Evolutionary conservation across 2,113 vertebrate genomes (phyloP), one percentile per base, ranked within the genome.

Genomic region (Otolemur garnettii): DNA sequence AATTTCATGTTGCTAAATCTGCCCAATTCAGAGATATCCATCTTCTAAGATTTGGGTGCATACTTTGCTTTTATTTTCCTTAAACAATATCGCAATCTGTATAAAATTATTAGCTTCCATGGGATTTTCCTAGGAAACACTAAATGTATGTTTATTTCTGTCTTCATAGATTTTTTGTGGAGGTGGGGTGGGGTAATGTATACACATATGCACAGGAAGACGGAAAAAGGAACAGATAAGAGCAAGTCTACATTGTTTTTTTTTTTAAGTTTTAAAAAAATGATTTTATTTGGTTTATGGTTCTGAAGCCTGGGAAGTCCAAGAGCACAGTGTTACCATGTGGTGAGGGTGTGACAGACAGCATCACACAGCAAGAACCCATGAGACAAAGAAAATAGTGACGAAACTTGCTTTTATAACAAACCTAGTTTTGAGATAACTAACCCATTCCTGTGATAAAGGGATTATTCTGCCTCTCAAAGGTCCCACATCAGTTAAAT

Each of bases 1-100:
- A 81, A 79, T 53, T 50, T 69, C 64, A 26, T 45, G 33, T 89
- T 92, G 81, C 45, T 90, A 82, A 81, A 80, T 92, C 24, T 92
- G 9, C 26, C 17, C 1, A 55, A 14, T 90, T 92, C 81, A 26
- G 9, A 42, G 5, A 38, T 64, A 35, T 79, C 4, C 50, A 71
- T 38, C 38, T 91, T 69, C 18, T 57, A 68, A 81, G 45, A 35
- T 78, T 50, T 50, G 45, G 1, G 9, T 8, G 45, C 10, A 22
- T 4, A 21, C 15, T 71, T 94, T 30, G 45, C 80, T 80, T 94
- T 93, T 81, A 80, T 84, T 92, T 81, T 74, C 15, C 55, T 87
- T 64, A 55, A 42, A 74, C 55, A 35, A 35, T 89, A 81, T 33
- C 92, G 0, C 10, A 82, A 45, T 78, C 15, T 94, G 18, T n/a